Conservation (phyloP, 2,888 invertebrate species). For the Agrochola macilenta region DNA sequence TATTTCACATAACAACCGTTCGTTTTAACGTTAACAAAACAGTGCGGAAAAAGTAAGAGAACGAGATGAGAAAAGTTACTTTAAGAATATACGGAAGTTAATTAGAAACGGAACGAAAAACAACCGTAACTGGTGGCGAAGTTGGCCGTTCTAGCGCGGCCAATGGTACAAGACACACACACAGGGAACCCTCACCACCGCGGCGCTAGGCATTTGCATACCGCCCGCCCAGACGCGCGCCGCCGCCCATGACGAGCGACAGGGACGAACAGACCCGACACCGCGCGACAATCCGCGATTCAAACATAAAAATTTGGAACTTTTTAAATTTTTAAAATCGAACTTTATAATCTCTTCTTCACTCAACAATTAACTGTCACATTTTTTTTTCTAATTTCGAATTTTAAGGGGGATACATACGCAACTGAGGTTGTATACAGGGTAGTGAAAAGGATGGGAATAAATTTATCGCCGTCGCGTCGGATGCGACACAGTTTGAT, state of each 20-base stretch:
- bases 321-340: conserved; percentile 47
- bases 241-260: conserved; percentile 89
- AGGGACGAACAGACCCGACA: conserved; percentile 80
- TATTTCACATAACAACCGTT: conserved; percentile 85
- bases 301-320: conserved; percentile 60
- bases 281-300: conserved; percentile 77
- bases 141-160: conserved; percentile 90
- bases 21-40: conserved; percentile 78
- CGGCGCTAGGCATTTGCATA: conserved; percentile 89
- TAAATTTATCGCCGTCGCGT: conserved; percentile 88
- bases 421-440: conserved; percentile 77
- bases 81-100: conserved; percentile 90
- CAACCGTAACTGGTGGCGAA: conserved; percentile 91
- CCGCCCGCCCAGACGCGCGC: conserved; percentile 90
- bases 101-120: conserved; percentile 91
- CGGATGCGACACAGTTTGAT: conserved; percentile 80
- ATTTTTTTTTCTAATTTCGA: conserved; percentile 33
- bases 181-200: conserved; percentile 85
- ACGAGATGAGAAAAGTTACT: conserved; percentile 90
- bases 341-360: conserved; percentile 37
- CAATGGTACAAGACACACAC: conserved; percentile 90
- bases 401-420: conserved; percentile 54
- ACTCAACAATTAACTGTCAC: background rate
- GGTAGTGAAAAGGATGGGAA: conserved; percentile 87
- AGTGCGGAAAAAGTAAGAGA: conserved; percentile 81